Evolutionary conservation across 2,888 invertebrate genomes (phyloP), one percentile per base, ranked within the genome.

Genomic region (Diloba caeruleocephala): DNA sequence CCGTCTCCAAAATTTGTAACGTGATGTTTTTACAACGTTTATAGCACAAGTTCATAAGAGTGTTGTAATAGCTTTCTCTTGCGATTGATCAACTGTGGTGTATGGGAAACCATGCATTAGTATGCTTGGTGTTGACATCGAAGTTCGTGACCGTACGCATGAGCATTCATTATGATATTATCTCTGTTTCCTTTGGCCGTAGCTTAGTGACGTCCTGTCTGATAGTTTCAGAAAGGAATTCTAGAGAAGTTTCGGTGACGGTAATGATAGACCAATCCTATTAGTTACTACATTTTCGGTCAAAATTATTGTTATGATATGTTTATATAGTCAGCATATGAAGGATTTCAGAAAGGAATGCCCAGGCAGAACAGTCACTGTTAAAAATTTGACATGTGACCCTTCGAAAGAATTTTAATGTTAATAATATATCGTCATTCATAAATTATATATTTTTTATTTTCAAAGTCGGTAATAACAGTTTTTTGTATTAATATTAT

Each of bases 121-220:
- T 74, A 79, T 78, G 67, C 75, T 72, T 66, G 60, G 62, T 57
- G 63, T 63, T 51, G 46, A 67, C 74, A 68, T 52, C 57, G 14
- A 19, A 13, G 26, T 36, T 45, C 59, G 61, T 51, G 44, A 19
- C 33, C 31, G 42, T 32, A 36, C 28, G 25, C 36, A 48, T 25
- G 44, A 49, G 45, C 15, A 48, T 46, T n/a, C 33, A 31, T 38
- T 50, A 52, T 49, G 19, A 45, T 34, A 34, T 41, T 12, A 5
- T 29, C 7, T 34, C 29, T 54, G 6, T 33, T 32, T 10, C 12
- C 8, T 41, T 36, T 17, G 15, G 12, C 13, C 36, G 34, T 23
- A 38, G 19, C 31, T 39, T 8, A 32, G n/a, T 13, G n/a, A 33
- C 6, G 4, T 21, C 1, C 21, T 21, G 25, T n/a, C 36, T 33